Percentiles rank a stretch among this genome's conserved stretches.
Evolutionary conservation across 2,797 vertebrate species (phyloP).

Genomic region (Selene dorsalis): DNA sequence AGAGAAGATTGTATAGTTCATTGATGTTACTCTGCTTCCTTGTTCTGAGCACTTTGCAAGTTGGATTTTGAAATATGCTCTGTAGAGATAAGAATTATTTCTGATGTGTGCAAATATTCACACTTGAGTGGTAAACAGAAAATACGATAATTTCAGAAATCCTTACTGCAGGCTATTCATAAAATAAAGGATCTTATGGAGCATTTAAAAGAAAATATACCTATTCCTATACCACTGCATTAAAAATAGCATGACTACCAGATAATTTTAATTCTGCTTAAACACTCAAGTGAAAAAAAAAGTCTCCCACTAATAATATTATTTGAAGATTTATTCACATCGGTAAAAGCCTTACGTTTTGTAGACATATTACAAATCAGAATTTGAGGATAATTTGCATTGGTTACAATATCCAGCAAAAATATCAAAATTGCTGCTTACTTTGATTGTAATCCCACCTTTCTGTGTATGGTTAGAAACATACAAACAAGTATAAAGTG

Average conservation of each 20-base stretch:
- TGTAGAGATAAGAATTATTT: neutral
- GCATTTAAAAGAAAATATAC: neutral
- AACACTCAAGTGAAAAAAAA: too few species aligned
- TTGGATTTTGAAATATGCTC: too few species aligned
- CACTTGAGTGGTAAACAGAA: neutral
- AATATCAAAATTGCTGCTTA: neutral
- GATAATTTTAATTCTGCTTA: too few species aligned
- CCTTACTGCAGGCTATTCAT: neutral
- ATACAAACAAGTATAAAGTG: neutral
- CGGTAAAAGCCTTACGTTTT: neutral
- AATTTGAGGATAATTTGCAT: too few species aligned
- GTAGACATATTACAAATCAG: neutral
- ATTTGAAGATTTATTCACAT: neutral
- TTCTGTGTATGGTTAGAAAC: neutral
- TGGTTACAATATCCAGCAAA: neutral
- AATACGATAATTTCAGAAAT: neutral
- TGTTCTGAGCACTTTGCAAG: too few species aligned
- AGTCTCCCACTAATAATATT: neutral
- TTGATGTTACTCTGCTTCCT: too few species aligned
- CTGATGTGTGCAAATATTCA: too few species aligned
- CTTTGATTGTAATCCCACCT: too few species aligned
- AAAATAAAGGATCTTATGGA: neutral
- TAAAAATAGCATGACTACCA: too few species aligned
- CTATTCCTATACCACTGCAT: neutral
- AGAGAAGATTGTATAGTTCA: too few species aligned